Conservation (phyloP, 2,888 invertebrate genomes). For the Neoaliturus tenellus region DNA sequence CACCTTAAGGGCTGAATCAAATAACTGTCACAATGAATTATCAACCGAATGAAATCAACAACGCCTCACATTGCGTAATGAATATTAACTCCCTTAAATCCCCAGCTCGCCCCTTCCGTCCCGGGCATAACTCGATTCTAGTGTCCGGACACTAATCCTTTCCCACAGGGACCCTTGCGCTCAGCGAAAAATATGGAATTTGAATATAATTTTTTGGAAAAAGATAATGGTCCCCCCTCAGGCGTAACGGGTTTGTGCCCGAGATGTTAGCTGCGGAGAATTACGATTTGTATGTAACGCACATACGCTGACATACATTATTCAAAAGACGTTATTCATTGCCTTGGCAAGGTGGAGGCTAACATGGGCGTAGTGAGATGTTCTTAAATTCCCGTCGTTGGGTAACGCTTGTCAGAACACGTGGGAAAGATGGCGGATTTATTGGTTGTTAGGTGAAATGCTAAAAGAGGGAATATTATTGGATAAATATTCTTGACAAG, state of each 20-base stretch:
- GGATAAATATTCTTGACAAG: too few relatives aligned
- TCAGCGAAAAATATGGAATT: neutral
- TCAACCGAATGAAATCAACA: neutral
- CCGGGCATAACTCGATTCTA: neutral
- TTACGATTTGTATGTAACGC: conserved; percentile 16
- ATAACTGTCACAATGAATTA: neutral
- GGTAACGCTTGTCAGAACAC: neutral
- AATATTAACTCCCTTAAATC: neutral
- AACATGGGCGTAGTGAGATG: neutral
- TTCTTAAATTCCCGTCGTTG: neutral
- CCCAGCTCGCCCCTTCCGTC: neutral
- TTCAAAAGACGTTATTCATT: conserved; percentile 22
- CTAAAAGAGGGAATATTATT: too few relatives aligned
- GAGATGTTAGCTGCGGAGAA: neutral
- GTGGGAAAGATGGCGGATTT: too few relatives aligned
- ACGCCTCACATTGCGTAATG: neutral
- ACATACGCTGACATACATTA: conserved; percentile 14
- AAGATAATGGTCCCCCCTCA: conserved; percentile 2
- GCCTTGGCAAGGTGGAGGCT: neutral
- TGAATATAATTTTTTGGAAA: neutral
- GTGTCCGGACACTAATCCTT: neutral
- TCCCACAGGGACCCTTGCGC: neutral
- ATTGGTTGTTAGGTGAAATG: too few relatives aligned
- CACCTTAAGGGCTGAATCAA: too few relatives aligned
- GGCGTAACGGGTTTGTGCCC: conserved; percentile 4